Conservation (phyloP, 2,113 vertebrate species). For the Ciconia stormi region DNA sequence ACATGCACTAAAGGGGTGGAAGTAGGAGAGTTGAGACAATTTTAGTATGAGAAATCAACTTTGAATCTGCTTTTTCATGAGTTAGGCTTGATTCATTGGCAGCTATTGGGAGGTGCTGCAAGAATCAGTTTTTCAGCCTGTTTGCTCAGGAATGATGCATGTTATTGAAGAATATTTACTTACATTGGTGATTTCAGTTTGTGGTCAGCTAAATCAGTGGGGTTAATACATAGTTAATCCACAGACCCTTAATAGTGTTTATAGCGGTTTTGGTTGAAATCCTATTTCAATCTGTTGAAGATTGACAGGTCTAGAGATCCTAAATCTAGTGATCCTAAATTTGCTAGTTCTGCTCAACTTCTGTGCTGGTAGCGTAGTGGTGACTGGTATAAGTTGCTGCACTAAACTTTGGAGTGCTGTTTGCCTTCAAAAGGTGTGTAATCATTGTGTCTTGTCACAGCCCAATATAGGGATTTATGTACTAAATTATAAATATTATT, state of each 20-base stretch:
- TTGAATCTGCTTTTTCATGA: background rate
- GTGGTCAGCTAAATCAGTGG: background rate
- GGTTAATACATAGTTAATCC: background rate
- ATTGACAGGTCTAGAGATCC: background rate
- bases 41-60: background rate
- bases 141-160: background rate
- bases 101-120: background rate
- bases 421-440: background rate
- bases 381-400: background rate
- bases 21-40: background rate
- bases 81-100: background rate
- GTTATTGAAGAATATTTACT: background rate
- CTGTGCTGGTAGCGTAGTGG: background rate
- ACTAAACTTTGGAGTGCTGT: background rate
- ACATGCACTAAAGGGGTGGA: background rate
- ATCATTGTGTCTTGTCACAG: background rate
- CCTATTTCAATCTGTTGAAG: background rate
- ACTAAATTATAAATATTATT: background rate
- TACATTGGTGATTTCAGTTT: background rate
- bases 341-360: background rate
- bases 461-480: background rate
- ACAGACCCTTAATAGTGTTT: background rate
- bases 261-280: background rate
- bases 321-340: background rate
- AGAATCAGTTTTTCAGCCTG: background rate